Evolutionary conservation across 2,888 invertebrate genomes (phyloP).

Genomic region (Dryadula phaetusa): DNA sequence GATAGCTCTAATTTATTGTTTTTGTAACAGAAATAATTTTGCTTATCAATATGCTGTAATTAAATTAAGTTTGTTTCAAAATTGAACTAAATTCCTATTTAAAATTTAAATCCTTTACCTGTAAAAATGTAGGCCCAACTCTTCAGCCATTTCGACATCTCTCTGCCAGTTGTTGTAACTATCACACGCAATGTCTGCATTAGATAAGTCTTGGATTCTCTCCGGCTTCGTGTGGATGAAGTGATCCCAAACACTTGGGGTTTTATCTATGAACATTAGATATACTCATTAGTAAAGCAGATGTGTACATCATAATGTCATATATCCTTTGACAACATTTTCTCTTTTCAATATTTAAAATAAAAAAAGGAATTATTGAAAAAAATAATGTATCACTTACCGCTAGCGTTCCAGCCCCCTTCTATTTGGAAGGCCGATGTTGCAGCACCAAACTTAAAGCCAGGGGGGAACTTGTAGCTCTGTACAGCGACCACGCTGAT

Average conservation of each 20-base stretch:
- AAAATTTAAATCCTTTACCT: no score
- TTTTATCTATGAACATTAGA: neutral
- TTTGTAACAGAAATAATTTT: no score
- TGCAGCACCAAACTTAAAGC: constrained; percentile 65
- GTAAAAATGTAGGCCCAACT: constrained; percentile 7
- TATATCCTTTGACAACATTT: no score
- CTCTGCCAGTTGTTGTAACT: constrained; percentile 9
- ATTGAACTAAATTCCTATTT: no score
- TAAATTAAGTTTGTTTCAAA: no score
- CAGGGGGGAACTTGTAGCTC: constrained; percentile 53
- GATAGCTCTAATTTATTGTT: neutral
- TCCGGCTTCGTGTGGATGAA: constrained; percentile 26
- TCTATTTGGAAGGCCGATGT: constrained; percentile 70
- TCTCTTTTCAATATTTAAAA: no score
- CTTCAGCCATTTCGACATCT: constrained; percentile 16
- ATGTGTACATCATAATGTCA: no score
- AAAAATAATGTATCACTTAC: constrained; percentile 55
- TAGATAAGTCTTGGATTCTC: neutral
- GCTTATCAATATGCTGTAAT: no score
- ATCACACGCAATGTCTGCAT: constrained; percentile 3
- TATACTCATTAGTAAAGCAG: neutral
- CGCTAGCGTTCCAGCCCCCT: constrained; percentile 71
- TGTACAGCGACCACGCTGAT: neutral
- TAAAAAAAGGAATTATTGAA: no score
- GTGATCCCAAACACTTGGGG: constrained; percentile 33